Evolutionary conservation across 2,113 vertebrate genomes (phyloP).

Genomic region (Heterotilapia buettikoferi): DNA sequence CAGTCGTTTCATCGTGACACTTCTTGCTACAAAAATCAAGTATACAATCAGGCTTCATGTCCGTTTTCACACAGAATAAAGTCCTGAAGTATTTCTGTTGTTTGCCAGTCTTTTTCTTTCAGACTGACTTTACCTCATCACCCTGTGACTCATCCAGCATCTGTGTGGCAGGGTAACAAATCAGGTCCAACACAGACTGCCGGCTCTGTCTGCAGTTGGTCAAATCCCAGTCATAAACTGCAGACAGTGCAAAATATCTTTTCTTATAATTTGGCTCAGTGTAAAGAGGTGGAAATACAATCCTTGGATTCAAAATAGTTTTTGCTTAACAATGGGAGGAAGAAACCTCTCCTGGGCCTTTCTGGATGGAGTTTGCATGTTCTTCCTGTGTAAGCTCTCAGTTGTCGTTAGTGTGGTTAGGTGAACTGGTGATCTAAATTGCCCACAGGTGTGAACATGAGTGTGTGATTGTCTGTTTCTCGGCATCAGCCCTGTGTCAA

Average conservation of each 20-base stretch:
- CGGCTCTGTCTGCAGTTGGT: neutral
- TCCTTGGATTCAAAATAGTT: neutral
- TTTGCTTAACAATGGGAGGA: rapidly evolving
- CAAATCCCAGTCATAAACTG: neutral
- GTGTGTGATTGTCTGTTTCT: neutral
- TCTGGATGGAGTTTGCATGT: rapidly evolving
- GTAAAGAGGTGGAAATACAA: too few species aligned
- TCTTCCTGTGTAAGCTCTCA: neutral
- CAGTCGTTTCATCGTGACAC: neutral
- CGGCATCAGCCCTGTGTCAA: neutral
- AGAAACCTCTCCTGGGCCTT: neutral
- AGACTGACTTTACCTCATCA: neutral
- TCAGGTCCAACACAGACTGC: neutral
- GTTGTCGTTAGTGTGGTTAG: neutral
- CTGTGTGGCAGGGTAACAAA: neutral
- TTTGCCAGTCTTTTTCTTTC: neutral
- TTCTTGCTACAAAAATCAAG: neutral
- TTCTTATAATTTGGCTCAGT: neutral
- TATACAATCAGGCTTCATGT: neutral
- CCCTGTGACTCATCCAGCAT: neutral
- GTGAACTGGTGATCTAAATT: neutral
- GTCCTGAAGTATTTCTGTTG: rapidly evolving
- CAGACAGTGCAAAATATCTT: neutral
- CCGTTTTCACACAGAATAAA: neutral
- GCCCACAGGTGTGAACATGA: neutral